These are phyloP conservation scores for Trematomus bernacchii DNA, from an alignment of 2,797 vertebrate species.

Conservation along the genomic window DNA sequence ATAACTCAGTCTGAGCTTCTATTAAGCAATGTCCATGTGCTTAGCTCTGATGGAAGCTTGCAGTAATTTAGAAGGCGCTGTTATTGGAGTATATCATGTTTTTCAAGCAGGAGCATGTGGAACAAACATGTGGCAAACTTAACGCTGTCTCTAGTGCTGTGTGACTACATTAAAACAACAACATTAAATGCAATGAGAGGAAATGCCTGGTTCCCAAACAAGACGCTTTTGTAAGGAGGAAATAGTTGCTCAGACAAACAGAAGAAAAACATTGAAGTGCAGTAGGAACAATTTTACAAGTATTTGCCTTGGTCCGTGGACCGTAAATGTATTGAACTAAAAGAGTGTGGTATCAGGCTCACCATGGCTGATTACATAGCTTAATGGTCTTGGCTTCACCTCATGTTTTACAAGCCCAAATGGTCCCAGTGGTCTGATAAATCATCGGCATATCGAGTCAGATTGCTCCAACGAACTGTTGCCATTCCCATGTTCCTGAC, in stretches of 20 bases:
- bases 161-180: slow-evolving; percentile 59
- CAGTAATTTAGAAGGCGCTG: no score
- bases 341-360: slow-evolving; percentile 70
- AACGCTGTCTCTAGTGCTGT: slow-evolving; percentile 51
- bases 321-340: slow-evolving; percentile 71
- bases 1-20: no score
- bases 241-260: slow-evolving; percentile 66
- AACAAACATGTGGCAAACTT: slow-evolving; percentile 59
- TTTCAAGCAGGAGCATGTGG: slow-evolving; percentile 52
- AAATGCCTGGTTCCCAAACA: slow-evolving; percentile 69
- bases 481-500: slow-evolving; percentile 79
- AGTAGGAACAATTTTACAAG: slow-evolving; percentile 66
- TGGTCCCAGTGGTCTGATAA: slow-evolving; percentile 82
- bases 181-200: slow-evolving; percentile 66
- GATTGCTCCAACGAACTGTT: slow-evolving; percentile 80
- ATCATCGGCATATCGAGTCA: slow-evolving; percentile 79
- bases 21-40: no score
- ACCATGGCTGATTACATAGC: slow-evolving; percentile 82
- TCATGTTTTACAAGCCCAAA: slow-evolving; percentile 84
- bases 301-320: slow-evolving; percentile 67
- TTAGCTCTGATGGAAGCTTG: no score
- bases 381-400: slow-evolving; percentile 84
- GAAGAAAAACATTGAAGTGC: slow-evolving; percentile 53
- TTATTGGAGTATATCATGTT: slow-evolving; percentile 65
- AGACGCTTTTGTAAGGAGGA: slow-evolving; percentile 62